These are phyloP conservation scores for Tachyglossus aculeatus DNA, from an alignment of 2,797 vertebrate species.

Conservation along the genomic window DNA sequence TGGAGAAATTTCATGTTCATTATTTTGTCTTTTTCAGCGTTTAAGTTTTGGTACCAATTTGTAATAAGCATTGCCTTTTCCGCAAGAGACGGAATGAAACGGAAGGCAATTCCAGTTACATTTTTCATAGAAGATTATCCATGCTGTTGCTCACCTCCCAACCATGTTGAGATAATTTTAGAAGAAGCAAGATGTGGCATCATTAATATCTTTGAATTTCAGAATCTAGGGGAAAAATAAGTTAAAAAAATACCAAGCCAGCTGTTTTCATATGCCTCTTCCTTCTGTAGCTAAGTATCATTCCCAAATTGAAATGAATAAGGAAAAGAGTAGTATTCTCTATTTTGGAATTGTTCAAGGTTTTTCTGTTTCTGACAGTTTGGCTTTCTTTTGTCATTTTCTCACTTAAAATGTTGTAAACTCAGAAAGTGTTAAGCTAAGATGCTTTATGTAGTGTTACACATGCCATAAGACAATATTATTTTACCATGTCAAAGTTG, in stretches of 20 bases:
- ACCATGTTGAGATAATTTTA: no score
- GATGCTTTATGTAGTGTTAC: conserved; percentile 70
- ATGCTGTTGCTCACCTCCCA: no score
- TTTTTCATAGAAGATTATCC: neutral
- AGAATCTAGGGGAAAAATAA: conserved; percentile 24
- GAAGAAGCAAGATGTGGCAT: neutral
- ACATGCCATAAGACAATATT: conserved; percentile 68
- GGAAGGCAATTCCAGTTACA: neutral
- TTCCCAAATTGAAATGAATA: conserved; percentile 44
- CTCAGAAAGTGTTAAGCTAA: conserved; percentile 61
- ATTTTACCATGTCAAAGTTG: conserved; percentile 75
- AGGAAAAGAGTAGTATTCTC: conserved; percentile 41
- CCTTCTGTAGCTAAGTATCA: conserved; percentile 24
- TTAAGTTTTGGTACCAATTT: no score
- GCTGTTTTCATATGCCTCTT: conserved; percentile 27
- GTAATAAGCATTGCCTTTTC: no score
- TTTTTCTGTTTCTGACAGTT: conserved; percentile 60
- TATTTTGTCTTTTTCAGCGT: no score
- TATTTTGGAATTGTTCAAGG: conserved; percentile 58
- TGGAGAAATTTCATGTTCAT: neutral
- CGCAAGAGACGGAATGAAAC: no score
- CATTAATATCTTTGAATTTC: conserved; percentile 1
- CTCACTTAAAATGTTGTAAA: conserved; percentile 63
- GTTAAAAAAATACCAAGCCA: conserved; percentile 36
- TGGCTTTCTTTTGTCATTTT: conserved; percentile 66